Evolutionary conservation across 2,797 vertebrate species (phyloP), one percentile per base, ranked within the genome.

Genomic region (Macroramphosus scolopax): DNA sequence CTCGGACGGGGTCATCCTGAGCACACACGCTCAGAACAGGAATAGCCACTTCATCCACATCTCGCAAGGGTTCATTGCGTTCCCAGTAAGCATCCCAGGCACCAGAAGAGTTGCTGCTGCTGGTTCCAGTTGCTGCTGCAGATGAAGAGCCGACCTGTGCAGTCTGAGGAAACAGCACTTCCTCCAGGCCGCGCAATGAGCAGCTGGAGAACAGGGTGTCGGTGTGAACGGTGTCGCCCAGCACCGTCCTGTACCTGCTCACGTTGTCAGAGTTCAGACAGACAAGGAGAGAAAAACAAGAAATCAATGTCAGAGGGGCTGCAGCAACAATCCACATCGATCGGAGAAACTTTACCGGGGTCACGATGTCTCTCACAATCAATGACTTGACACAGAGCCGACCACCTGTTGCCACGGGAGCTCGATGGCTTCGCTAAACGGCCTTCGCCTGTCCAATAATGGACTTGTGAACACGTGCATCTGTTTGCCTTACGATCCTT

Each of bases 61-160:
- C 91, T 47, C 91, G 79, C 35, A 92, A 50, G 2, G 92, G 89
- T 29, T 92, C 89, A 2, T 92, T 92, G 35, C 77, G 87, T 57
- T 93, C 91, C 92, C 91, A 92, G 77, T 91, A 92, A 2, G 71
- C 56, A n/a, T 92, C 92, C 91, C 92, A 92, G 31, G 45, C 47
- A 24, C 61, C 47, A 14, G 76, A 42, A 3, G 46, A 11, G 5
- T 8, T 59, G 46, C 20, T 42, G 37, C 35, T 28, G 6, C 41
- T 24, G 33, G 28, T 51, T 17, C 42, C 72, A 18, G 63, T 2
- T 5, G 57, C 17, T 17, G 50, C 49, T 1, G 31, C 16, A 15
- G 38, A 14, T 49, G 20, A 22, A 22, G 20, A 24, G 16, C 32
- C 61, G 29, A 38, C 63, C 9, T 33, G 58, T 33, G 45, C 72